A percentile compares a stretch with the other conserved stretches of the same genome.
These are phyloP conservation scores for Cryptotermes secundus DNA, from an alignment of 1,140 invertebrate species.

Conservation along the genomic window DNA sequence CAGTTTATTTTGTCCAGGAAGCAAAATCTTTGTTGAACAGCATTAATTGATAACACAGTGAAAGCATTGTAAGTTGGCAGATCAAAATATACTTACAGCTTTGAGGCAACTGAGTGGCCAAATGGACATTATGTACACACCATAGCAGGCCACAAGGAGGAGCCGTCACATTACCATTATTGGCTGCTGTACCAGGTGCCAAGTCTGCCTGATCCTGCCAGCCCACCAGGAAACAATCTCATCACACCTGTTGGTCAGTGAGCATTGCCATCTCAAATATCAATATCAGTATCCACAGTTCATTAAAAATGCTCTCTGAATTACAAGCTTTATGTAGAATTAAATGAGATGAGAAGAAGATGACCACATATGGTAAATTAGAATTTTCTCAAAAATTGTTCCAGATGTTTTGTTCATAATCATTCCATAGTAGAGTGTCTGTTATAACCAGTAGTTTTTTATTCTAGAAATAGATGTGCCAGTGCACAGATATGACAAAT, in stretches of 20 bases:
- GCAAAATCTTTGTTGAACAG: no score
- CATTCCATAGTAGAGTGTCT: no score
- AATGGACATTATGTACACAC: slow-evolving; percentile 89
- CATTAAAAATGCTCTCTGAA: no score
- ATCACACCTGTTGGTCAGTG: slow-evolving; percentile 78
- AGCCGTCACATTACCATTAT: slow-evolving; percentile 84
- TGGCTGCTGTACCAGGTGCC: slow-evolving; percentile 81
- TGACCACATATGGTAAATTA: background rate
- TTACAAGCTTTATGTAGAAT: background rate
- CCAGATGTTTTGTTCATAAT: no score
- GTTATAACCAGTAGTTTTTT: no score
- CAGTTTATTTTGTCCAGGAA: no score
- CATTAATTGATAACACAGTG: no score
- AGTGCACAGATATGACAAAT: background rate
- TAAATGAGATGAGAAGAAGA: background rate
- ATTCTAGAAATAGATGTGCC: background rate
- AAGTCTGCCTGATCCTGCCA: slow-evolving; percentile 69
- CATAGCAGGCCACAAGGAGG: slow-evolving; percentile 79
- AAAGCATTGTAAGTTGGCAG: no score
- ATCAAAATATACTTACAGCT: slow-evolving; percentile 52
- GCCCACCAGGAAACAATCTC: slow-evolving; percentile 77
- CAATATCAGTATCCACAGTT: no score
- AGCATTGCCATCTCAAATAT: background rate
- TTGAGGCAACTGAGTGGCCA: slow-evolving; percentile 81
- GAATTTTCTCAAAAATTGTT: background rate